Evolutionary conservation across 2,797 vertebrate species (phyloP), one percentile per base, ranked within the genome.

Genomic region (Xenentodon cancila): DNA sequence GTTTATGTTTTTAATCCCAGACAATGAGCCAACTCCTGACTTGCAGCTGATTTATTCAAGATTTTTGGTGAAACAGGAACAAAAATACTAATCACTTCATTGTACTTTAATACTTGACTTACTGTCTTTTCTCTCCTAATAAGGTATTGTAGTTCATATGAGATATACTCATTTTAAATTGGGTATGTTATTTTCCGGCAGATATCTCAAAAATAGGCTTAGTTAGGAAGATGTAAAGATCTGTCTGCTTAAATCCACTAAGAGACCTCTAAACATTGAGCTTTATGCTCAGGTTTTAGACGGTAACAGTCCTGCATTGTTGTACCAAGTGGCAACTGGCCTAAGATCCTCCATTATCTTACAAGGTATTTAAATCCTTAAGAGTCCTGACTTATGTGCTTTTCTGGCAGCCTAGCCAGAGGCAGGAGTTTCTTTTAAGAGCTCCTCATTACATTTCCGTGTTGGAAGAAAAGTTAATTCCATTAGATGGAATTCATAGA

Each of bases 391-490:
- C 65, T 79, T 81, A 77, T 75, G 79, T 79, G 68, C 72, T 51
- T 76, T 69, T 68, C 40, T 70, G 67, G 63, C 66, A 59, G 80
- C 84, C 79, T 42, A 75, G 75, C 66, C 71, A 64, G 76, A 80
- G 73, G 69, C 77, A 69, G 73, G 55, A 71, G 77, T 59, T 65
- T 66, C 66, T 79, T 84, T 77, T 5, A 81, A 82, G 70, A 73
- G 73, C 80, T 67, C 68, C 65, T 87, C 70, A 71, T 87, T 89
- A 81, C 79, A 71, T 81, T 65, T 78, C 66, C 61, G 76, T 71
- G 65, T 84, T 82, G 80, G 80, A 87, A 73, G 75, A 67, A 67
- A 76, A 56, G 68, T 83, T 84, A 72, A 85, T 86, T 84, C 87
- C 75, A 76, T 82, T 73, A 80, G 66, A 82, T 74, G 72, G 64